Evolutionary conservation across 2,888 invertebrate genomes (phyloP), one percentile per base, ranked within the genome.

Genomic region (Drosophila histrio): DNA sequence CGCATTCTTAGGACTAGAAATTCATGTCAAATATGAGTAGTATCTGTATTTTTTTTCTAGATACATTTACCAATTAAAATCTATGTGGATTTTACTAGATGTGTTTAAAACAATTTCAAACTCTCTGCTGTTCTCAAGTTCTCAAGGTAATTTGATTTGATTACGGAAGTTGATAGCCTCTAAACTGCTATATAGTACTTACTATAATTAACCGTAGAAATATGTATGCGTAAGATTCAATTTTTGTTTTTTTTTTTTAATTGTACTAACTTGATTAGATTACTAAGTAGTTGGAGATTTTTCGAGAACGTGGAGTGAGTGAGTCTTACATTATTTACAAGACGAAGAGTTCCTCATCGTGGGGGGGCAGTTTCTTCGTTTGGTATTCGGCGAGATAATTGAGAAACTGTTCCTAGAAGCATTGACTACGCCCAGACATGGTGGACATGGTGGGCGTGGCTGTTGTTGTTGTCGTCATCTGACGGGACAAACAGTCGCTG

Each of bases 351-450:
- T 89, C 87, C 49, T 75, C 44, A 43, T 61, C 50, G 50, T 46
- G 38, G 65, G 57, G 38, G 65, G 57, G 46, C 46, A 24, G 24
- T 22, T 11, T 43, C 24, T 22, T 50, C 24, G 15, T 50, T 6
- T 53, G 53, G 39, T 15, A 32, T 21, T 59, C 38, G 32, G 47
- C 15, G 30, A 11, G 26, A 52, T 39, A 56, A 26, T 58, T 44
- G 32, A 11, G 24, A 13, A 50, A 41, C 59, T 57, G 67, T 75
- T 89, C 89, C 91, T 91, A 91, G 89, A 91, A 91, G 84, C 91
- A 91, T 76, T 91, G 90, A 66, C 90, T 90, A 46, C 91, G 87
- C 38, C 87, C 89, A 38, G 89, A 78, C 44, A 84, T 75, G 50
- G 88, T 75, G 50, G 88, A 88, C 80, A 88, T 84, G 49, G 64